Evolutionary conservation across 2,113 vertebrate genomes (phyloP), one percentile per base, ranked within the genome.

Genomic region (Crocuta crocuta): DNA sequence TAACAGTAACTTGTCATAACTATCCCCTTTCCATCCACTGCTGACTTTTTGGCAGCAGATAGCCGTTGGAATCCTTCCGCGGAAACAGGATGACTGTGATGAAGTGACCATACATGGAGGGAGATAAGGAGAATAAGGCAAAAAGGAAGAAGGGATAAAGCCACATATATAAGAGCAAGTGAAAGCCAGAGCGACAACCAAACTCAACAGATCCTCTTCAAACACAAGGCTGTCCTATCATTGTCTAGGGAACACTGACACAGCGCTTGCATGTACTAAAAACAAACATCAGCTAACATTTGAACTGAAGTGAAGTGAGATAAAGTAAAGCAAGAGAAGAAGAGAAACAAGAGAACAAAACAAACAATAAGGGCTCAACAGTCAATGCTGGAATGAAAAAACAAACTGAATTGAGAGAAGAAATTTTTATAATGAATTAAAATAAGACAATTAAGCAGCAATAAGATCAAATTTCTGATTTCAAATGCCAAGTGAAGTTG

Each of bases 201-300:
- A 45, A 50, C 9, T 35, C n/a, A 28, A 12, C 12, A 12, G 6
- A 53, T 39, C 24, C 15, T 79, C n/a, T 68, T 24, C 55, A n/a
- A 12, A 23, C 0, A 7, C 9, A 10, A 24, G 19, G 4, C 16
- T 39, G 71, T 55, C 33, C 80, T 1, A 0, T 2, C 8, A 21
- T n/a, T 82, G 24, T 70, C 85, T 19, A 8, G 11, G 31, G 3
- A 33, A 21, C 15, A 24, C 31, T 10, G 45, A 66, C n/a, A 21
- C 12, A 23, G 17, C 1, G 19, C 65, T 76, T 45, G 15, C 39
- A 61, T 70, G 5, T 16, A 24, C 10, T 15, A 26, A 65, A 76
- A 93, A 15, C 7, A 65, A 76, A 53, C 48, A 24, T 21, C 58
- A 79, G 10, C n/a, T 65, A 88, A 33, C 16, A 48, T 66, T 7